These are phyloP conservation scores for Alethe diademata DNA, from an alignment of 2,113 vertebrate species.

Conservation along the genomic window DNA sequence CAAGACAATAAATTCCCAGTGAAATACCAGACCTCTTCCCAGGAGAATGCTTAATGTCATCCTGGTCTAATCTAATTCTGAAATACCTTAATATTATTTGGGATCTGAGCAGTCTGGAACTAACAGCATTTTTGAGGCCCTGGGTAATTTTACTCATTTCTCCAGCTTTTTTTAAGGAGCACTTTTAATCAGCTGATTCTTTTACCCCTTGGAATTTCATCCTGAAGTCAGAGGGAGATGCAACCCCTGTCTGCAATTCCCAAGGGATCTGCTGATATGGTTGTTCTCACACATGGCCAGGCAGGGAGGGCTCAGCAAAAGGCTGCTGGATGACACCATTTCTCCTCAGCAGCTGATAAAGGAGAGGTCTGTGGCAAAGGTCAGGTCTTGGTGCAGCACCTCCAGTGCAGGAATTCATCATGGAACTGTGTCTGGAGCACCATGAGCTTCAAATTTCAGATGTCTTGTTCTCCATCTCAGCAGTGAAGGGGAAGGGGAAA, in stretches of 20 bases:
- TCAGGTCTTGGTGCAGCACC: not conserved
- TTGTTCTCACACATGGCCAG: not conserved
- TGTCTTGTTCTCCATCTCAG: not conserved
- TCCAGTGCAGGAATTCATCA: not conserved
- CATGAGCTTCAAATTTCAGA: not conserved
- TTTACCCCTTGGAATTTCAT: not conserved
- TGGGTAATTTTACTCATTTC: not conserved
- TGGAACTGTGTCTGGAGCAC: not conserved
- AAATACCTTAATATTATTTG: not conserved
- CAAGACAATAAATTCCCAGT: not conserved
- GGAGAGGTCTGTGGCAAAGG: not conserved
- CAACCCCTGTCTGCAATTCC: not conserved
- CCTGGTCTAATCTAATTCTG: not conserved
- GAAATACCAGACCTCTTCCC: not conserved
- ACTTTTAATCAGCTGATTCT: not conserved
- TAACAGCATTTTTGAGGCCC: not conserved
- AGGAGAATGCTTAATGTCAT: not conserved
- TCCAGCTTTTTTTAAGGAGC: not conserved
- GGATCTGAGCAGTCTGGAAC: not conserved
- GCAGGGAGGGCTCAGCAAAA: not conserved
- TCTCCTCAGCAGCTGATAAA: not conserved
- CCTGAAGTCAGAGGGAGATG: not conserved
- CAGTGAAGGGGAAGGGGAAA: not conserved
- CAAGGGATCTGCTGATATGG: not conserved
- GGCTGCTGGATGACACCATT: not conserved